Evolutionary conservation across 92 coral and sea anemone species (phyloP).

Genomic region (Heliopora coerulea): DNA sequence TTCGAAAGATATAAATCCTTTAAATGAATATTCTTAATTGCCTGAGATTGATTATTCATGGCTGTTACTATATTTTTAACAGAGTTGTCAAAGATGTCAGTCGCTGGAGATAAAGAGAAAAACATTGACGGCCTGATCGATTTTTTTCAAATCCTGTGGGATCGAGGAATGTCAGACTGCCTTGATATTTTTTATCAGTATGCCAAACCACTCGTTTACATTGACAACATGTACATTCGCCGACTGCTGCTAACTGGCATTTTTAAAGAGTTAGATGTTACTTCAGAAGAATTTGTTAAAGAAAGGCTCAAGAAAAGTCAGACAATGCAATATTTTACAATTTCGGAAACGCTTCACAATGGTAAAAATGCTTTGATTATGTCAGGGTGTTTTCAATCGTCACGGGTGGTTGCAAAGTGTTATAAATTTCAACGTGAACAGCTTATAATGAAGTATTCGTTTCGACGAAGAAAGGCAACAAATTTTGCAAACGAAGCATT

Average conservation of each 20-base stretch:
- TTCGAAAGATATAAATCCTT: too few species aligned
- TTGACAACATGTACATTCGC: slow-evolving; percentile 20
- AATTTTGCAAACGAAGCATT: slow-evolving; percentile 1
- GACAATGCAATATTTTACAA: neutral
- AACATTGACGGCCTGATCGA: neutral
- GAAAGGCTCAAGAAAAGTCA: slow-evolving; percentile 4
- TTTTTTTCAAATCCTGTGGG: neutral
- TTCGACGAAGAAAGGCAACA: neutral
- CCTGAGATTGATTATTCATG: neutral
- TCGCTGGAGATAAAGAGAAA: neutral
- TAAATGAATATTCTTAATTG: neutral
- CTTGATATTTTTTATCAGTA: slow-evolving; percentile 6
- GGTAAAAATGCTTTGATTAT: slow-evolving; percentile 19
- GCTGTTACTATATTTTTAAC: neutral
- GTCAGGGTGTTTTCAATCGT: slow-evolving; percentile 1
- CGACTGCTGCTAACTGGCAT: neutral
- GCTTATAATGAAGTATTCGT: neutral
- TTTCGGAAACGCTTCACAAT: slow-evolving; percentile 3
- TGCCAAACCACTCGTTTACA: slow-evolving; percentile 8
- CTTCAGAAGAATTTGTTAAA: slow-evolving; percentile 18
- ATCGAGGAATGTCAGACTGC: slow-evolving; percentile 9
- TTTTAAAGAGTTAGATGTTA: slow-evolving; percentile 8
- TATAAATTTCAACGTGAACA: slow-evolving; percentile 11
- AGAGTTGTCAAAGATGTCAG: neutral
- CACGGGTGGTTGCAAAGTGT: slow-evolving; percentile 19